phyloP scores from a whole-genome alignment of 1,140 invertebrate species.

The Cydia fagiglandana region DNA sequence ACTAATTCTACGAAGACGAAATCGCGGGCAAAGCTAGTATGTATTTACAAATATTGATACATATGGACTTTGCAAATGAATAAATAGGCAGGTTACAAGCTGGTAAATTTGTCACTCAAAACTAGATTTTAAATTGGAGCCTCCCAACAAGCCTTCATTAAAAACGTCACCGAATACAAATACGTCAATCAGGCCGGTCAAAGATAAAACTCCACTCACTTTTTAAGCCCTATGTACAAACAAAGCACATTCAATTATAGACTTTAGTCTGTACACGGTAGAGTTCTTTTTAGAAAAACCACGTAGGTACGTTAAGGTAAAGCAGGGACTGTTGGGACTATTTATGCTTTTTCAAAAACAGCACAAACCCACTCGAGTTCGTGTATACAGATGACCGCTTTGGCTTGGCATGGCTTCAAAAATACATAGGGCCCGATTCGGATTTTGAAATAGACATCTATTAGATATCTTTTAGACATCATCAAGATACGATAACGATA shows the following conservation, averaged over 20 bases:
- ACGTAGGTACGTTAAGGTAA: background rate
- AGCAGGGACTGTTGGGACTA: background rate
- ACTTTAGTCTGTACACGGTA: background rate
- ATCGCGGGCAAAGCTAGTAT: background rate
- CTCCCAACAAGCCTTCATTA: constrained; percentile 12
- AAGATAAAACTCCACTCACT: constrained; percentile 10
- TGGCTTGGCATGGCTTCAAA: constrained; percentile 4
- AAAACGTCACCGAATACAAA: constrained; percentile 9
- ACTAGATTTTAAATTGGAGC: background rate
- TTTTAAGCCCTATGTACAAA: background rate
- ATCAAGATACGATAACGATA: too few relatives aligned
- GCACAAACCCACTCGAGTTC: background rate
- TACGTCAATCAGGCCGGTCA: constrained; percentile 25
- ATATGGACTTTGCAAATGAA: background rate
- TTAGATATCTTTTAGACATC: too few relatives aligned
- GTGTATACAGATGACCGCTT: constrained; percentile 7
- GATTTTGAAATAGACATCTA: too few relatives aligned
- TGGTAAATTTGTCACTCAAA: background rate
- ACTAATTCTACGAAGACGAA: too few relatives aligned
- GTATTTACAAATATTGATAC: background rate
- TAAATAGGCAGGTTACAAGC: background rate
- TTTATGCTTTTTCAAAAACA: background rate
- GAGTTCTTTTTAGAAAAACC: background rate
- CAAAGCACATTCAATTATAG: constrained; percentile 7
- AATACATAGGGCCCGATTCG: too few relatives aligned